These are phyloP conservation scores for Salvator merianae DNA, from an alignment of 2,113 vertebrate genomes.

Conservation along the genomic window DNA sequence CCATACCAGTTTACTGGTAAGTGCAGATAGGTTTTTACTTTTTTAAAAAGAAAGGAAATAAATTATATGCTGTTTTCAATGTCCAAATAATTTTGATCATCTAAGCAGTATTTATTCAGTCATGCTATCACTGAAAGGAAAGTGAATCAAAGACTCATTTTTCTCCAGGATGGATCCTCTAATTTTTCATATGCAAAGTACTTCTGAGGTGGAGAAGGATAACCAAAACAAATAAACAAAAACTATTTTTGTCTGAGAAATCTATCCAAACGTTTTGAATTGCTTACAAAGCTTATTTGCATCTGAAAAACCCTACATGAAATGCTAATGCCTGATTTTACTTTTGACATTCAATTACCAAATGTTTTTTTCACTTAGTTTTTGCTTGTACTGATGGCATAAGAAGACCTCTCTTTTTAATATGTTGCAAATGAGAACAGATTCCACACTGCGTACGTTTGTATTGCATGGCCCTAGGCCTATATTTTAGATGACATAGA, in stretches of 20 bases:
- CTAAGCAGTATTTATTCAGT: slow-evolving; percentile 10
- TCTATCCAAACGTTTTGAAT: not conserved
- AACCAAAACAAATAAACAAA: not conserved
- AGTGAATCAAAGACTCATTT: not conserved
- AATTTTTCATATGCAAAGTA: not conserved
- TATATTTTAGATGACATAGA: slow-evolving; percentile 29
- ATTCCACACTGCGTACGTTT: not conserved
- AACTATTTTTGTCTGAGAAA: not conserved
- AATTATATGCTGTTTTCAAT: not conserved
- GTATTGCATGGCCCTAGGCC: slow-evolving; percentile 24
- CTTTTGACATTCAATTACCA: slow-evolving; percentile 1
- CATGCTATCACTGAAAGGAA: not conserved
- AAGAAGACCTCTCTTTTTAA: slow-evolving; percentile 8
- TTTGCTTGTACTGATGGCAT: not conserved
- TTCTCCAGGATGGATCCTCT: not conserved
- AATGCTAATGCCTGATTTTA: not conserved
- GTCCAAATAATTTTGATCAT: not conserved
- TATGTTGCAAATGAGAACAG: slow-evolving; percentile 1
- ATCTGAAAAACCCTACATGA: not conserved
- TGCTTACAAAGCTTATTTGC: slow-evolving; percentile 13
- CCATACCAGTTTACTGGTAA: too few relatives aligned
- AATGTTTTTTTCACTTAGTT: not conserved
- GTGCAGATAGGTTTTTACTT: too few relatives aligned
- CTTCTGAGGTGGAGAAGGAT: not conserved
- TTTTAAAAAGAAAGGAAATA: not conserved